A percentile compares a stretch with the other conserved stretches of the same genome.
phyloP scores from a whole-genome alignment of 2,797 vertebrate genomes.

The Chelmon rostratus region DNA sequence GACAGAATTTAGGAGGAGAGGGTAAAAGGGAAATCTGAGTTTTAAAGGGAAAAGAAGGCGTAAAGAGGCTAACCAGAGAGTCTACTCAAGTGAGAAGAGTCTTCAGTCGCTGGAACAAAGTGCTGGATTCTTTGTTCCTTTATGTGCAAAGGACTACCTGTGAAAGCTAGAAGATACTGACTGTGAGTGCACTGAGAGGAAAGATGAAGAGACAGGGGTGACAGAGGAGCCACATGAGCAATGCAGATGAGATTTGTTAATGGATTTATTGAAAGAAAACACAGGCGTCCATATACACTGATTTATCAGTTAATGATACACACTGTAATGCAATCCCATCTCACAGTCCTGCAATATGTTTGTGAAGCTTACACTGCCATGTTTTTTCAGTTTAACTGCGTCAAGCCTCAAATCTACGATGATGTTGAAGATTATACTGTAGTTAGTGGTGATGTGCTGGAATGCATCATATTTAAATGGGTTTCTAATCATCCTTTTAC shows the following conservation, averaged over 20 bases:
- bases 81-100: constrained; percentile 91
- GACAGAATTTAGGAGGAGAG: constrained; percentile 35
- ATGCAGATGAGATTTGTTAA: neutral
- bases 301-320: neutral
- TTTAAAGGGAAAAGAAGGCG: constrained; percentile 49
- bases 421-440: neutral
- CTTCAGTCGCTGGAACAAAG: constrained; percentile 86
- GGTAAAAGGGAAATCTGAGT: constrained; percentile 29
- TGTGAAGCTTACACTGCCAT: neutral
- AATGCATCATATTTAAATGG: neutral
- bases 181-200: constrained; percentile 59
- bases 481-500: neutral
- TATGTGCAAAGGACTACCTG: constrained; percentile 87
- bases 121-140: constrained; percentile 89
- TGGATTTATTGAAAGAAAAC: constrained; percentile 2
- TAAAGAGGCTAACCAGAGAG: constrained; percentile 89
- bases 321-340: neutral
- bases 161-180: constrained; percentile 90
- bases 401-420: neutral
- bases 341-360: neutral
- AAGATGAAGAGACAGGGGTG: constrained; percentile 45
- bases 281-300: neutral
- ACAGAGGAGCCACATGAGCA: constrained; percentile 36
- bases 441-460: neutral
- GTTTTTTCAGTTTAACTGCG: neutral